A percentile compares a stretch with the other conserved stretches of the same genome.
phyloP scores from a whole-genome alignment of 2,797 vertebrate species.

The Selene dorsalis region DNA sequence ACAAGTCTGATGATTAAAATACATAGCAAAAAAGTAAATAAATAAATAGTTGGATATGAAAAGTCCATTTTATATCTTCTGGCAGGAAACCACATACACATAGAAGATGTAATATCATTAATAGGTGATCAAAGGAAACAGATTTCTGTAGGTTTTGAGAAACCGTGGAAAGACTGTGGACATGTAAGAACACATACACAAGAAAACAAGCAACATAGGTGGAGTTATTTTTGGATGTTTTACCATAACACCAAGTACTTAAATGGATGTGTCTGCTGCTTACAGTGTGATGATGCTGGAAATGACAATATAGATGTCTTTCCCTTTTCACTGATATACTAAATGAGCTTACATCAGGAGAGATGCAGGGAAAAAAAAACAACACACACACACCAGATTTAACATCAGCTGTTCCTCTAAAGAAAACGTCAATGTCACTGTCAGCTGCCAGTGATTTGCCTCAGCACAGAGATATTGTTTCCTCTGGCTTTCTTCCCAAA shows the following conservation, averaged over 20 bases:
- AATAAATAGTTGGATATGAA: background rate
- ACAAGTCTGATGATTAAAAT: background rate
- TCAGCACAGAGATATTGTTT: conserved; percentile 36
- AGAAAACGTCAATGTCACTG: conserved; percentile 43
- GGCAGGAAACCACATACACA: no score
- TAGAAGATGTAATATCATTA: background rate
- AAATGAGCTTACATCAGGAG: conserved; percentile 22
- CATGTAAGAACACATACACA: no score
- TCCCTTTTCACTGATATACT: conserved; percentile 1
- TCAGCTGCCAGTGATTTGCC: conserved; percentile 45
- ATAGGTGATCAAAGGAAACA: background rate
- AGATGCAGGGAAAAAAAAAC: background rate
- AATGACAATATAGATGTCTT: background rate
- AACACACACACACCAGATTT: conserved; percentile 1
- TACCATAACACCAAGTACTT: no score
- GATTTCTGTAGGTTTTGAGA: background rate
- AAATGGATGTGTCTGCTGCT: background rate
- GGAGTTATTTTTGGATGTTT: no score
- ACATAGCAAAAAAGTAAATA: background rate
- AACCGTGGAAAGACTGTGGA: no score
- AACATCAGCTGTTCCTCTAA: conserved; percentile 48
- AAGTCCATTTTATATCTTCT: background rate
- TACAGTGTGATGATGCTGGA: conserved; percentile 19
- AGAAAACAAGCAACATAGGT: no score
- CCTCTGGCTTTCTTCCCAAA: conserved; percentile 52